A percentile compares a stretch with the other conserved stretches of the same genome.
These are phyloP conservation scores for Masnerella sp. DNA, from an alignment of 2,888 invertebrate genomes.

Conservation along the genomic window DNA sequence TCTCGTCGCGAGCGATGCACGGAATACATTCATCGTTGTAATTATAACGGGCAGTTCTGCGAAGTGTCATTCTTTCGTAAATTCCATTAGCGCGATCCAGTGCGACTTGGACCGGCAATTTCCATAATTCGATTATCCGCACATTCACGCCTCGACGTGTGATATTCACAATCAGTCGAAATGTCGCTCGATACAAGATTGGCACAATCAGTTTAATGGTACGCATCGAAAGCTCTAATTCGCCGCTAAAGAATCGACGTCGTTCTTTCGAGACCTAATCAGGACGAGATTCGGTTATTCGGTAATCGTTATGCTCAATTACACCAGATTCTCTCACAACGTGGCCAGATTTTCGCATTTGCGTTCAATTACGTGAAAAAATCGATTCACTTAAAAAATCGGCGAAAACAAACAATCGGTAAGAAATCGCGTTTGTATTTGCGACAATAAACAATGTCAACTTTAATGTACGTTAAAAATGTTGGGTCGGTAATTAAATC, in stretches of 20 bases:
- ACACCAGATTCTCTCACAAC: neutral
- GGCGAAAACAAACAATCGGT: neutral
- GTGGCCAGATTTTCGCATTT: neutral
- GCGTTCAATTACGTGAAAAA: neutral
- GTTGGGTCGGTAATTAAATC: constrained; percentile 32
- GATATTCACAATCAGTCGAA: constrained; percentile 54
- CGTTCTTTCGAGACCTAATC: constrained; percentile 25
- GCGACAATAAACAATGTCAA: constrained; percentile 6
- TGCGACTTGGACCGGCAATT: constrained; percentile 61
- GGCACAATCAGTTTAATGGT: constrained; percentile 45
- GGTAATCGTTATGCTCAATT: constrained; percentile 2
- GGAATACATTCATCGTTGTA: constrained; percentile 34
- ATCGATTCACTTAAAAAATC: neutral
- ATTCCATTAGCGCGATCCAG: constrained; percentile 61
- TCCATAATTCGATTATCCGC: constrained; percentile 64
- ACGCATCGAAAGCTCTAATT: constrained; percentile 26
- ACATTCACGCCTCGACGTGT: constrained; percentile 37
- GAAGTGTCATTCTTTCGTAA: constrained; percentile 51
- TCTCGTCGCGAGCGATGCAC: neutral
- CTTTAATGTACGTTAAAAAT: constrained; percentile 19
- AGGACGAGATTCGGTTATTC: constrained; percentile 11
- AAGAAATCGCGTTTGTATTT: neutral
- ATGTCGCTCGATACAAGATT: constrained; percentile 49
- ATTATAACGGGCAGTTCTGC: constrained; percentile 45
- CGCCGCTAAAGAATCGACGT: constrained; percentile 17